Percentiles rank a stretch among this genome's conserved stretches.
Evolutionary conservation across 2,113 vertebrate genomes (phyloP).

Genomic region (Zosterops japonicus): DNA sequence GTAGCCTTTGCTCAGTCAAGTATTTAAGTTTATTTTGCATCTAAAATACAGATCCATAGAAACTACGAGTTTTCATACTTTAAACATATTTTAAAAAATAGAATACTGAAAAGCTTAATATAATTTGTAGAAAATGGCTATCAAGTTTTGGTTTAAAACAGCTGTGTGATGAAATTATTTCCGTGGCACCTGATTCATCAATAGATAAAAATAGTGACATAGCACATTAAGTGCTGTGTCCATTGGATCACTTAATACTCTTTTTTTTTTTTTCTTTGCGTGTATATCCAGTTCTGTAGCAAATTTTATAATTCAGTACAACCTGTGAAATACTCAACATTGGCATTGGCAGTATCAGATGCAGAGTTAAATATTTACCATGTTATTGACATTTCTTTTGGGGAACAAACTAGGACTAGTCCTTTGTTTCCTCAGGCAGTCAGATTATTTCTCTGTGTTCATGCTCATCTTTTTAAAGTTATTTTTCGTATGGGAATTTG

Average conservation of each 20-base stretch:
- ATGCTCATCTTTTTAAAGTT: background rate
- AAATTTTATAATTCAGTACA: background rate
- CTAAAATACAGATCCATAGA: background rate
- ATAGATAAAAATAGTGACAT: background rate
- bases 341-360: background rate
- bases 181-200: background rate
- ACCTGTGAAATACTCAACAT: background rate
- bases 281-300: background rate
- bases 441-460: background rate
- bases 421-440: background rate
- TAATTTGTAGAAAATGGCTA: background rate
- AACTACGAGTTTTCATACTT: background rate
- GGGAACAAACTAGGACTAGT: background rate
- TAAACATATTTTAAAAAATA: background rate
- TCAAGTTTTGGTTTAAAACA: background rate
- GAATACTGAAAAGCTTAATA: background rate
- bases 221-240: background rate
- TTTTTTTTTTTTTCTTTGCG: background rate
- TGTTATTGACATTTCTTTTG: background rate
- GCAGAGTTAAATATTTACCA: background rate
- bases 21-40: background rate
- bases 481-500: background rate
- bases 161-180: background rate
- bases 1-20: background rate
- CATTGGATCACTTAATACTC: background rate